Evolutionary conservation across 2,888 invertebrate genomes (phyloP).

Genomic region (Drosophila paramelanica): DNA sequence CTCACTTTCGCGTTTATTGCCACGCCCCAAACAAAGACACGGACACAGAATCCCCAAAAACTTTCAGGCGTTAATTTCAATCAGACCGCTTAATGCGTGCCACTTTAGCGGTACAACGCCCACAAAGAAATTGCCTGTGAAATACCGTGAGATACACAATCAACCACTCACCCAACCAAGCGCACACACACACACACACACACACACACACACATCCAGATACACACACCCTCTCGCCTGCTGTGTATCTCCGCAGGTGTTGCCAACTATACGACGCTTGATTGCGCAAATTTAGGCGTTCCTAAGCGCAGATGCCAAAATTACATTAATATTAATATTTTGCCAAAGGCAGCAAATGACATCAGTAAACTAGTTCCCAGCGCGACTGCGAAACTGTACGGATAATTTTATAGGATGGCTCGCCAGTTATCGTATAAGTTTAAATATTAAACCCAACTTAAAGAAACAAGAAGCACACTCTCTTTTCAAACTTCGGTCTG

Average conservation of each 20-base stretch:
- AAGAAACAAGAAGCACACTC: background rate
- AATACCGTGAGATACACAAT: conserved; percentile 30
- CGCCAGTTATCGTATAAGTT: background rate
- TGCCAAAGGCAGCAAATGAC: conserved; percentile 64
- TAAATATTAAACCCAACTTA: background rate
- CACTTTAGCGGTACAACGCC: conserved; percentile 46
- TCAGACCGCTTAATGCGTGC: conserved; percentile 54
- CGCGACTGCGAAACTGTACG: conserved; percentile 44
- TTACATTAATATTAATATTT: conserved; percentile 72
- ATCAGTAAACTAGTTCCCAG: conserved; percentile 57
- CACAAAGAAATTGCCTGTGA: conserved; percentile 54
- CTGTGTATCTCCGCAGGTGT: conserved; percentile 46
- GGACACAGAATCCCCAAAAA: conserved; percentile 36
- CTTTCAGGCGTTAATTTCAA: conserved; percentile 67
- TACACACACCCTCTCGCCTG: background rate
- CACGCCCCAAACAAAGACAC: conserved; percentile 12
- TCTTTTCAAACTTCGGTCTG: too few relatives aligned
- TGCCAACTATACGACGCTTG: conserved; percentile 54
- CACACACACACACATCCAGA: background rate
- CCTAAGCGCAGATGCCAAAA: conserved; percentile 45
- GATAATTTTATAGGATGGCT: conserved; percentile 14
- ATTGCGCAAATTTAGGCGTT: conserved; percentile 51
- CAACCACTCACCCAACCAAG: background rate
- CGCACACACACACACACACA: background rate
- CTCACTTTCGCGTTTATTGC: background rate